phyloP scores from a whole-genome alignment of 2,797 vertebrate species.

The Erethizon dorsatum region DNA sequence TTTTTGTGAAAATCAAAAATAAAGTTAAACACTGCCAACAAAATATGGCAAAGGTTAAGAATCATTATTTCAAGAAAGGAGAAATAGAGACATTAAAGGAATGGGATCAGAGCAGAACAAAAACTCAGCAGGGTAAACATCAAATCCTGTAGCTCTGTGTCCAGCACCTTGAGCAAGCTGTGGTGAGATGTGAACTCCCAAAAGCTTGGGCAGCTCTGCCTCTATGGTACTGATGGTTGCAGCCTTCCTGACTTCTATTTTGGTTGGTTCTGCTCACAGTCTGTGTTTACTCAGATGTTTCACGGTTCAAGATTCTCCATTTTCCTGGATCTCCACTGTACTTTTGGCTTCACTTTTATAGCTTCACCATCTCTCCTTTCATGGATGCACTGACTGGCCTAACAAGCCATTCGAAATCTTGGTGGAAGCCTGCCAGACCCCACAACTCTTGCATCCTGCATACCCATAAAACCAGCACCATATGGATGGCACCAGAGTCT shows the following conservation, averaged over 20 bases:
- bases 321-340: background rate
- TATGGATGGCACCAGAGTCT: background rate
- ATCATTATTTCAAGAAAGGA: background rate
- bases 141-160: background rate
- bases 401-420: background rate
- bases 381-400: background rate
- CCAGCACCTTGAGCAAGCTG: background rate
- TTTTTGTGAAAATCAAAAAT: background rate
- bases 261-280: background rate
- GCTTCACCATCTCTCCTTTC: background rate
- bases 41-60: background rate
- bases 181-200: background rate
- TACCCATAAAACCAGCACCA: background rate
- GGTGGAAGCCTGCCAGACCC: background rate
- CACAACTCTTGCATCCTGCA: background rate
- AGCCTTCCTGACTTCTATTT: background rate
- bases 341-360: background rate
- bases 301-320: background rate
- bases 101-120: background rate
- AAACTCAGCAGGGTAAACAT: background rate
- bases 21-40: background rate
- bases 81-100: background rate
- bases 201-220: background rate
- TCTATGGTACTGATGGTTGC: background rate
- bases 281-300: background rate